A percentile compares a stretch with the other conserved stretches of the same genome.
phyloP scores from a whole-genome alignment of 2,113 vertebrate species.

The Xiphophorus couchianus region DNA sequence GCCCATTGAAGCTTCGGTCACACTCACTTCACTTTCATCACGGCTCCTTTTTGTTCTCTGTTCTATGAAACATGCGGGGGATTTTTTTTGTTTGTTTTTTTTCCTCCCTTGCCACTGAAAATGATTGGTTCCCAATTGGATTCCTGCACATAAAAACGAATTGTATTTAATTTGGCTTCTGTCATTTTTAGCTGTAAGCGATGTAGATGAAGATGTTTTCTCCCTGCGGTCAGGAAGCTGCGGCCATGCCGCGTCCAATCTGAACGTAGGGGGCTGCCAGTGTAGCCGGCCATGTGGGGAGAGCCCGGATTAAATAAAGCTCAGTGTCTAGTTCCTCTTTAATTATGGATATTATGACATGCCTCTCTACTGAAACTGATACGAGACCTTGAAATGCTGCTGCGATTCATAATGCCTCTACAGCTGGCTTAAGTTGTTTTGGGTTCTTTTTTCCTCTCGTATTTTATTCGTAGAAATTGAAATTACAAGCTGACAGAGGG shows the following conservation, averaged over 20 bases:
- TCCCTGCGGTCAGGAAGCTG: not conserved
- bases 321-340: slow-evolving; percentile 14
- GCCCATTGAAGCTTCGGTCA: slow-evolving; percentile 54
- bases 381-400: not conserved
- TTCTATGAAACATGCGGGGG: slow-evolving; percentile 1
- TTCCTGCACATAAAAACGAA: not conserved
- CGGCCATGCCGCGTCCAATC: not conserved
- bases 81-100: not conserved
- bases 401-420: not conserved
- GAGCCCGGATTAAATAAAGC: slow-evolving; percentile 40
- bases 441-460: not conserved
- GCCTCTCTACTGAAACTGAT: not conserved
- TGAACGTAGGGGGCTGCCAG: slow-evolving; percentile 23
- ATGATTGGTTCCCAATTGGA: not conserved
- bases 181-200: no score
- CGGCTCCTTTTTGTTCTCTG: slow-evolving; percentile 42
- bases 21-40: slow-evolving; percentile 47
- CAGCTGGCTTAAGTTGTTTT: not conserved
- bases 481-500: not conserved
- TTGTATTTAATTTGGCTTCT: not conserved
- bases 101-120: no score
- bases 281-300: slow-evolving; percentile 20
- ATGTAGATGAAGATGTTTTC: not conserved
- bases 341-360: slow-evolving; percentile 33
- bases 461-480: not conserved